These are phyloP conservation scores for Dicycla oo DNA, from an alignment of 2,888 invertebrate species.

Conservation along the genomic window DNA sequence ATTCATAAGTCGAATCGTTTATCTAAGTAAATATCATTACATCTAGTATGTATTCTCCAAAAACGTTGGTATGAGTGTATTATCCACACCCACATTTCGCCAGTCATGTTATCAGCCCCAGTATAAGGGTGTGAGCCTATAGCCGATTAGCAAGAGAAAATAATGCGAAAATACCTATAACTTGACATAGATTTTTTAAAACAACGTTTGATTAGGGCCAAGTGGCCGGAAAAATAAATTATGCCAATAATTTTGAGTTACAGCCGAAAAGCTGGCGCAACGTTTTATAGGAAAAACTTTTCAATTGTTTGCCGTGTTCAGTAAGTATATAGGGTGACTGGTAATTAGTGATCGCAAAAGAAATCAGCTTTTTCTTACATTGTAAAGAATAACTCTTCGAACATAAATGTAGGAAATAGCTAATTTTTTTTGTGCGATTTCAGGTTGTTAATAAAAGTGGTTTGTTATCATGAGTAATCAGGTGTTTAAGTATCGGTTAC, in stretches of 20 bases:
- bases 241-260: conserved; percentile 9
- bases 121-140: background rate
- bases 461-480: too few species aligned
- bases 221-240: background rate
- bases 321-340: too few species aligned
- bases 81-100: too few species aligned
- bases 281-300: conserved; percentile 3
- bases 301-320: conserved; percentile 6
- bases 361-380: too few species aligned
- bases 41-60: background rate
- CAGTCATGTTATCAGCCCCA: background rate
- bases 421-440: too few species aligned
- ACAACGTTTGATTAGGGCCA: background rate
- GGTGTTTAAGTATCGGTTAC: too few species aligned
- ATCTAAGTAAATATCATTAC: background rate
- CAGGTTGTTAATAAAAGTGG: too few species aligned
- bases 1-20: background rate
- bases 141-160: too few species aligned
- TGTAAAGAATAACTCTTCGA: too few species aligned
- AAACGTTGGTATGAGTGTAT: background rate
- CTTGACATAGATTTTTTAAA: background rate
- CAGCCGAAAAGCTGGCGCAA: background rate
- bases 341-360: too few species aligned
- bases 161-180: too few species aligned
- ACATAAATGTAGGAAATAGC: too few species aligned